Evolutionary conservation across 2,888 invertebrate genomes (phyloP).

Genomic region (Melanostoma mellinum): DNA sequence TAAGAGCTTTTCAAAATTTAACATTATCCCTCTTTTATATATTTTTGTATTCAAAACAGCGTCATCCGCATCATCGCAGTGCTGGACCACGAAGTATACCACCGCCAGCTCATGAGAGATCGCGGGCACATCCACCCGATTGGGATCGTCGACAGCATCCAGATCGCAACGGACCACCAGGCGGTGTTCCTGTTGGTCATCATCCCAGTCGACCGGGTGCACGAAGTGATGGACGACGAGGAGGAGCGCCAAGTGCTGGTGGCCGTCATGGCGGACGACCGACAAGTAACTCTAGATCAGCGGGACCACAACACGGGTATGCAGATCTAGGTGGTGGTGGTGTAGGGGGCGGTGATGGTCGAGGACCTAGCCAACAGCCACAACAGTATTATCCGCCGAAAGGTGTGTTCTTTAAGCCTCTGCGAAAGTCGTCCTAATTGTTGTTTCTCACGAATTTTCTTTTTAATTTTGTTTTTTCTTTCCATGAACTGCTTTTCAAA

Average conservation of each 20-base stretch:
- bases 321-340: conserved; percentile 80
- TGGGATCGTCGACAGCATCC: conserved; percentile 80
- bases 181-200: conserved; percentile 43
- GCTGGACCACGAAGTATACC: conserved; percentile 82
- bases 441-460: conserved; percentile 30
- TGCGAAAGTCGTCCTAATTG: conserved; percentile 64
- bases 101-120: conserved; percentile 82
- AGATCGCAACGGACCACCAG: conserved; percentile 57
- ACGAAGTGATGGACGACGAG: conserved; percentile 76
- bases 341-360: conserved; percentile 69
- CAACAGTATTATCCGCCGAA: conserved; percentile 88
- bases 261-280: conserved; percentile 79
- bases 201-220: conserved; percentile 78
- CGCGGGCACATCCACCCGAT: conserved; percentile 78
- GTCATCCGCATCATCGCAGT: conserved; percentile 81
- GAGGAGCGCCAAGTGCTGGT: conserved; percentile 74
- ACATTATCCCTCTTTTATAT: neutral
- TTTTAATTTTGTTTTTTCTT: conserved; percentile 38
- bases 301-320: conserved; percentile 84
- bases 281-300: conserved; percentile 76
- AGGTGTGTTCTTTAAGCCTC: conserved; percentile 83
- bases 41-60: conserved; percentile 76
- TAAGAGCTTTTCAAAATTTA: conserved; percentile 78
- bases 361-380: conserved; percentile 76
- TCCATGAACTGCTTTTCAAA: conserved; percentile 68